Percentiles rank a stretch among this genome's conserved stretches.
These are phyloP conservation scores for Phania funesta DNA, from an alignment of 2,888 invertebrate genomes.

Conservation along the genomic window DNA sequence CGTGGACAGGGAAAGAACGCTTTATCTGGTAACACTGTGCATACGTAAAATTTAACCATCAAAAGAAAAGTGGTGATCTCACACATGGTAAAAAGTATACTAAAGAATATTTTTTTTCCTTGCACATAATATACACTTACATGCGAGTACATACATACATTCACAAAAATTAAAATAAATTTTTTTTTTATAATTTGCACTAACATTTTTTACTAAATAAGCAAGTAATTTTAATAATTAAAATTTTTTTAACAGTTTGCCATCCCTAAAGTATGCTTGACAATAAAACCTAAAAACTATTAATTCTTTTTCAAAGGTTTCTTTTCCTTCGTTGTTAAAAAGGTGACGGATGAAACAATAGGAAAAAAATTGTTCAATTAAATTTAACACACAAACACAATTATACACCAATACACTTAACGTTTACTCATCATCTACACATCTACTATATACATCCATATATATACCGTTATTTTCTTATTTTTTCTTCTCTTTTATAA, in stretches of 20 bases:
- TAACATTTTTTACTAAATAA: not conserved
- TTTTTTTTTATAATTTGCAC: not conserved
- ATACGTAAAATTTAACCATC: constrained; percentile 46
- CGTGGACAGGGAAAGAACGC: not conserved
- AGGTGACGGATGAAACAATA: constrained; percentile 1
- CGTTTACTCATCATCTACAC: constrained; percentile 53
- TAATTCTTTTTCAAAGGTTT: constrained; percentile 59
- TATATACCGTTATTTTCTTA: constrained; percentile 66
- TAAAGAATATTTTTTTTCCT: constrained; percentile 47
- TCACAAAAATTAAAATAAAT: not conserved
- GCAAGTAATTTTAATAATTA: not conserved
- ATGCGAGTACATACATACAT: not conserved
- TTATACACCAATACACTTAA: constrained; percentile 61
- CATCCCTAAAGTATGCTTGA: constrained; percentile 63
- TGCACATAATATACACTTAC: constrained; percentile 56
- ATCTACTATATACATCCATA: constrained; percentile 54
- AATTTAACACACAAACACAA: constrained; percentile 64
- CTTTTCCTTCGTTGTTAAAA: constrained; percentile 53
- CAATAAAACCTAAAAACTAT: constrained; percentile 28
- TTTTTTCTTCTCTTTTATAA: constrained; percentile 56
- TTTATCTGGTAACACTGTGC: constrained; percentile 39
- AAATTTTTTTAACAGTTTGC: not conserved
- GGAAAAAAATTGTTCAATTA: constrained; percentile 56
- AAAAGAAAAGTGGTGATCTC: constrained; percentile 68
- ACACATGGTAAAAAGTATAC: constrained; percentile 65